A percentile compares a stretch with the other conserved stretches of the same genome.
These are phyloP conservation scores for Zoanthus sansibaricus DNA, from an alignment of 92 coral and sea anemone genomes.

Conservation along the genomic window DNA sequence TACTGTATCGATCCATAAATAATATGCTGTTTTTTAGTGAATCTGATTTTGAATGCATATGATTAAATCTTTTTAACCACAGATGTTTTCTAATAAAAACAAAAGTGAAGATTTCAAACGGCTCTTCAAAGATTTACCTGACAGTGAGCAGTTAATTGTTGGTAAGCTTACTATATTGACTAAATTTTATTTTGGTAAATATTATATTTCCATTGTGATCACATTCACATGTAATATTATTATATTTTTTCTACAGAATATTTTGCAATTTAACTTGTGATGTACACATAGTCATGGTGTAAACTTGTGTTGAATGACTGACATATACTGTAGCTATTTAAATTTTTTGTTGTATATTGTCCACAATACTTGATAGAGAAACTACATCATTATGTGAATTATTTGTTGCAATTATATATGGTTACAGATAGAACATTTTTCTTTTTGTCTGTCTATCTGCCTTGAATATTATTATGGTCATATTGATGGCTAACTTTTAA, in stretches of 20 bases:
- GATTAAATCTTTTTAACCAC: not conserved
- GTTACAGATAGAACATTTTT: no score
- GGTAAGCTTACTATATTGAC: slow-evolving; percentile 61
- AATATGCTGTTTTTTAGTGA: not conserved
- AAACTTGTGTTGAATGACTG: no score
- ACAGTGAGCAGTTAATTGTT: slow-evolving; percentile 91
- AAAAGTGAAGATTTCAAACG: slow-evolving; percentile 93
- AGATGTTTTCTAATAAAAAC: slow-evolving; percentile 98
- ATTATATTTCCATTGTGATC: not conserved
- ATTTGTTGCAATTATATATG: no score
- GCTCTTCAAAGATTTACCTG: slow-evolving; percentile 93
- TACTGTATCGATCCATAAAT: not conserved
- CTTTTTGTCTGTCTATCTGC: no score
- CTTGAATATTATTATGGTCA: no score
- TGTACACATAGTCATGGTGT: not conserved
- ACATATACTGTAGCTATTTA: no score
- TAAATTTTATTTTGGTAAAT: not conserved
- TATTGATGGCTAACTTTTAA: no score
- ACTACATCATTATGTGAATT: no score
- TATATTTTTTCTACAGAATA: not conserved
- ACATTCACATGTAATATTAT: not conserved
- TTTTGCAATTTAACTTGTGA: not conserved
- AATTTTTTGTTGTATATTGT: no score
- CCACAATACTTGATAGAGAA: no score
- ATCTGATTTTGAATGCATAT: not conserved